These are phyloP conservation scores for Arenaria interpres DNA, from an alignment of 2,113 vertebrate species.

Conservation along the genomic window DNA sequence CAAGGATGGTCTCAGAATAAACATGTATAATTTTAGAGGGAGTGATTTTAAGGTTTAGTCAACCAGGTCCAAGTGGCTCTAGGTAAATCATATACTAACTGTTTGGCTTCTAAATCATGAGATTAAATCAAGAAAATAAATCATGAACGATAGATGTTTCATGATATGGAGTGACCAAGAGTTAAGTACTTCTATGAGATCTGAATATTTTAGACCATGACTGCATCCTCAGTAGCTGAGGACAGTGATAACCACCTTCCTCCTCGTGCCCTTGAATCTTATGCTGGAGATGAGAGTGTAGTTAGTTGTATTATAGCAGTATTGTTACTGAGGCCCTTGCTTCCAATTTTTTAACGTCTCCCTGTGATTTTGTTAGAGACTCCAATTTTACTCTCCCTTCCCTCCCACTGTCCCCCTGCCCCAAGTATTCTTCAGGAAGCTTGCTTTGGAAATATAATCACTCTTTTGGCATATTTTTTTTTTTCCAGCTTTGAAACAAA, in stretches of 20 bases:
- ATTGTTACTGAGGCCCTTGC: background rate
- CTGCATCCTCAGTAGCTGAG: background rate
- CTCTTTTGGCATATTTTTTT: background rate
- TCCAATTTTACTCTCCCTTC: background rate
- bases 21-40: background rate
- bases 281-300: background rate
- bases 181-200: background rate
- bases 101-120: constrained; percentile 4
- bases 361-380: background rate
- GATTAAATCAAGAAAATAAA: constrained; percentile 9
- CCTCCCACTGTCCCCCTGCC: accelerated
- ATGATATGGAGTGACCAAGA: background rate
- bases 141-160: constrained; percentile 4
- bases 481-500: background rate
- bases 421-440: background rate
- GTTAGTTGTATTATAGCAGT: background rate
- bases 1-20: background rate
- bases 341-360: background rate
- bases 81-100: background rate
- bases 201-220: constrained; percentile 7
- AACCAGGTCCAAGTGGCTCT: background rate
- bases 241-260: background rate
- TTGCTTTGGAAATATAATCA: background rate
- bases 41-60: background rate
- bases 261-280: background rate